phyloP scores from a whole-genome alignment of 2,797 vertebrate species.

The Oophaga sylvatica region DNA sequence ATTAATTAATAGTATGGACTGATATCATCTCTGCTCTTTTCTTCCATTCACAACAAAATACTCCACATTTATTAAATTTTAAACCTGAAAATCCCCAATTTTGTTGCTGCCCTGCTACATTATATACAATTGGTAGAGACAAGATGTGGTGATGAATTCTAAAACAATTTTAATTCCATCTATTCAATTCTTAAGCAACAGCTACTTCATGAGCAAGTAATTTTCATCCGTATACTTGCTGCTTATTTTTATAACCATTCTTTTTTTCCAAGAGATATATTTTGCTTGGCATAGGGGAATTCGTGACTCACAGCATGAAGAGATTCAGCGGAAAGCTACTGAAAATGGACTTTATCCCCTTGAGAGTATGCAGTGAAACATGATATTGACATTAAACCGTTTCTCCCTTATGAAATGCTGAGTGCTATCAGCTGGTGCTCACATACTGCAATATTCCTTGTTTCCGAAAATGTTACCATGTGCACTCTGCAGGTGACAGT shows the following conservation, averaged over 20 bases:
- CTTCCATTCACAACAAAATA: no score
- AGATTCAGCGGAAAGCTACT: constrained; percentile 83
- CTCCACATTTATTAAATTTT: no score
- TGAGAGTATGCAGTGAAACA: constrained; percentile 58
- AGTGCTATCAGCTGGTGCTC: constrained; percentile 3
- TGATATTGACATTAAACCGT: constrained; percentile 54
- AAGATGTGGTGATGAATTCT: neutral
- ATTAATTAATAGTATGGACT: no score
- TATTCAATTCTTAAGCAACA: constrained; percentile 74
- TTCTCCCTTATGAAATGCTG: constrained; percentile 35
- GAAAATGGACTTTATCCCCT: constrained; percentile 81
- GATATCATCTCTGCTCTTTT: no score
- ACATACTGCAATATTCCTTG: constrained; percentile 3
- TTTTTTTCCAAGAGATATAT: constrained; percentile 78
- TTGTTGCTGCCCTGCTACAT: no score
- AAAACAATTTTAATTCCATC: constrained; percentile 31
- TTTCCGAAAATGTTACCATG: constrained; percentile 13
- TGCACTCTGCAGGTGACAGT: neutral
- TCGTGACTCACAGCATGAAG: constrained; percentile 79
- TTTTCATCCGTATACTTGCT: constrained; percentile 75
- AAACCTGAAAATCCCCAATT: no score
- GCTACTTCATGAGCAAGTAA: constrained; percentile 75
- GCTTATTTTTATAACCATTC: constrained; percentile 82
- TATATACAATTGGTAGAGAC: neutral
- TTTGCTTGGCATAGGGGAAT: constrained; percentile 80